Percentiles rank a stretch among this genome's conserved stretches.
phyloP scores from a whole-genome alignment of 2,113 vertebrate species.

The Balaeniceps rex region DNA sequence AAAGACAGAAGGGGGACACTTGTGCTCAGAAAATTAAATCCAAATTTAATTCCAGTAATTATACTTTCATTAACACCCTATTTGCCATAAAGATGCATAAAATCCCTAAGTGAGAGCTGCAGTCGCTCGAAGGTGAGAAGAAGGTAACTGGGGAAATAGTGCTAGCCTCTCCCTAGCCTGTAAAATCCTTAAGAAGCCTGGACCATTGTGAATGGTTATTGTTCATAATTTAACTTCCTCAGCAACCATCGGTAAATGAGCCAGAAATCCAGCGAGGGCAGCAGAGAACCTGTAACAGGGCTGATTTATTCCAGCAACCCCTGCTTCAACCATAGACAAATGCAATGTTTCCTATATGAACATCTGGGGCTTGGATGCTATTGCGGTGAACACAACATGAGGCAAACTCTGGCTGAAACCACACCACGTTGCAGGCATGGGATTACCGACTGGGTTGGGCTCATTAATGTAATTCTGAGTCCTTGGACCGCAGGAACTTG shows the following conservation, averaged over 20 bases:
- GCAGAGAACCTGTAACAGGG: not conserved
- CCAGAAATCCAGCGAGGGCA: not conserved
- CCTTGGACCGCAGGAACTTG: not conserved
- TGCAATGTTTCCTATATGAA: not conserved
- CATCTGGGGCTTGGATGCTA: not conserved
- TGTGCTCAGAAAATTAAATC: conserved; percentile 24
- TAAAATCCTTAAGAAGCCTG: not conserved
- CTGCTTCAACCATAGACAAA: not conserved
- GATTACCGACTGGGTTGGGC: not conserved
- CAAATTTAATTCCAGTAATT: conserved; percentile 28
- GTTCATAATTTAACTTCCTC: not conserved
- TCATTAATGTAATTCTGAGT: not conserved
- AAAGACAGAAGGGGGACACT: conserved; percentile 6
- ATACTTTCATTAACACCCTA: not conserved
- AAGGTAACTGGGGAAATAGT: not conserved
- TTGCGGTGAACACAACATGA: not conserved
- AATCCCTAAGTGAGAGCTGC: not conserved
- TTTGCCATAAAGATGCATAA: not conserved
- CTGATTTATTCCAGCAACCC: not conserved
- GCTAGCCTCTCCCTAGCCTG: not conserved
- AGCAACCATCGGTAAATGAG: not conserved
- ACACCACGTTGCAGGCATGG: not conserved
- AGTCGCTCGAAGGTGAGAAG: not conserved
- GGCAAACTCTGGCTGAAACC: not conserved
- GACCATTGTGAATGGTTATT: not conserved